A percentile compares a stretch with the other conserved stretches of the same genome.
Conservation (phyloP, 2,113 vertebrate genomes). For the Suricata suricatta region DNA sequence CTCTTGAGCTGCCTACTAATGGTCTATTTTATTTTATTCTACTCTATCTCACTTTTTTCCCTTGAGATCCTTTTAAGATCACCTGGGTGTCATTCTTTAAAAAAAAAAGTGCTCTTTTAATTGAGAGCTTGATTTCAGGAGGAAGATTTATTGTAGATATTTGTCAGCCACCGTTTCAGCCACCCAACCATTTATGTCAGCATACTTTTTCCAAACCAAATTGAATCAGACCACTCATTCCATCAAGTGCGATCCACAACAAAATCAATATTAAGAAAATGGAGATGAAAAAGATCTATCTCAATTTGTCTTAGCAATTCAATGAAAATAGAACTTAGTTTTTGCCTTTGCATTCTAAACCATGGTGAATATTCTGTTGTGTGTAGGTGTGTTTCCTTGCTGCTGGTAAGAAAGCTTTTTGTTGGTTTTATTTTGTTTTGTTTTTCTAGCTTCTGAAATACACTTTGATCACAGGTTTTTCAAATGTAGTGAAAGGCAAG, state of each 20-base stretch:
- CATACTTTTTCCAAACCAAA: background rate
- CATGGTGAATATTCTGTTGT: background rate
- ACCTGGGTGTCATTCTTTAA: background rate
- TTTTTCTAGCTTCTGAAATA: background rate
- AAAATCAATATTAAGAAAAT: background rate
- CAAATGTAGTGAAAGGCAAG: background rate
- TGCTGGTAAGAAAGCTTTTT: background rate
- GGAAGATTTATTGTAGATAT: background rate
- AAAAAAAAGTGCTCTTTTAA: background rate
- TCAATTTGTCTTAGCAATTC: background rate
- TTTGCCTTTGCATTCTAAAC: background rate
- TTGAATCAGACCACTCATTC: background rate
- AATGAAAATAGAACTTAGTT: background rate
- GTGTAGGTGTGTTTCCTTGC: background rate
- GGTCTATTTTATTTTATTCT: background rate
- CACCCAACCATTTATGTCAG: background rate
- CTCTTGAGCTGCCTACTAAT: background rate
- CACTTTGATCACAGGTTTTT: background rate
- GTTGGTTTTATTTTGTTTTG: background rate
- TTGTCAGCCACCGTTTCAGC: background rate
- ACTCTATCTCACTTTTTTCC: background rate
- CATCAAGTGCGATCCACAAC: background rate
- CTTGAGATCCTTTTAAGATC: background rate
- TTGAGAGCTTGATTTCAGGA: background rate
- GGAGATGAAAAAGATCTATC: background rate